phyloP scores from a whole-genome alignment of 2,113 vertebrate species.

The Dicentrarchus labrax region DNA sequence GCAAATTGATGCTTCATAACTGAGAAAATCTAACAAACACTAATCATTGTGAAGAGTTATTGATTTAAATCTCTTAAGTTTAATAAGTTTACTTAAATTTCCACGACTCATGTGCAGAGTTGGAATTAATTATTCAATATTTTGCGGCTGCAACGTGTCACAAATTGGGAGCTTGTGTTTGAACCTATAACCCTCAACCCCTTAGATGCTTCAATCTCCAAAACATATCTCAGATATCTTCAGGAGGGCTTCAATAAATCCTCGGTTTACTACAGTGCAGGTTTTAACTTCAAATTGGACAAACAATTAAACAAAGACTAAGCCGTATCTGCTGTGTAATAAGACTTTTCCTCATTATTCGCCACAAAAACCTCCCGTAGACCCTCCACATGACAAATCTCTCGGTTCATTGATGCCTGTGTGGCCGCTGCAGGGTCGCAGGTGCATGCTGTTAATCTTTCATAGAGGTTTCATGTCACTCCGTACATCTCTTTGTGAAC shows the following conservation, averaged over 20 bases:
- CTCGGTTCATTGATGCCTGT: conserved; percentile 11
- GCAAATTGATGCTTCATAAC: too few relatives aligned
- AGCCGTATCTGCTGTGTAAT: neutral
- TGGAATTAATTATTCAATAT: too few relatives aligned
- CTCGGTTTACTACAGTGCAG: neutral
- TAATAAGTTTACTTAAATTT: too few relatives aligned
- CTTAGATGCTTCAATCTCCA: neutral
- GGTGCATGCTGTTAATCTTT: conserved; percentile 25
- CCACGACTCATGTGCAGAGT: too few relatives aligned
- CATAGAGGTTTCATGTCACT: conserved; percentile 39
- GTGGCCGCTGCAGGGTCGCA: conserved; percentile 16
- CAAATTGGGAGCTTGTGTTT: too few relatives aligned
- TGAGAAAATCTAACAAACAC: too few relatives aligned
- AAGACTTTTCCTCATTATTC: conserved; percentile 18
- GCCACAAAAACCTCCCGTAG: neutral
- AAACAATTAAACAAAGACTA: neutral
- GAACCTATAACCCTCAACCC: too few relatives aligned
- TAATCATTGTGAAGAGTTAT: too few relatives aligned
- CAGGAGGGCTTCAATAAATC: neutral
- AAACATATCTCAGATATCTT: neutral
- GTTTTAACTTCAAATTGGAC: neutral
- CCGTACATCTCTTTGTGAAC: conserved; percentile 3
- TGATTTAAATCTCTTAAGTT: too few relatives aligned
- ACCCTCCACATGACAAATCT: conserved; percentile 15
- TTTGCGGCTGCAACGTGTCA: too few relatives aligned